These are phyloP conservation scores for Metaphire vulgaris DNA, from an alignment of 1,140 invertebrate genomes.

Conservation along the genomic window DNA sequence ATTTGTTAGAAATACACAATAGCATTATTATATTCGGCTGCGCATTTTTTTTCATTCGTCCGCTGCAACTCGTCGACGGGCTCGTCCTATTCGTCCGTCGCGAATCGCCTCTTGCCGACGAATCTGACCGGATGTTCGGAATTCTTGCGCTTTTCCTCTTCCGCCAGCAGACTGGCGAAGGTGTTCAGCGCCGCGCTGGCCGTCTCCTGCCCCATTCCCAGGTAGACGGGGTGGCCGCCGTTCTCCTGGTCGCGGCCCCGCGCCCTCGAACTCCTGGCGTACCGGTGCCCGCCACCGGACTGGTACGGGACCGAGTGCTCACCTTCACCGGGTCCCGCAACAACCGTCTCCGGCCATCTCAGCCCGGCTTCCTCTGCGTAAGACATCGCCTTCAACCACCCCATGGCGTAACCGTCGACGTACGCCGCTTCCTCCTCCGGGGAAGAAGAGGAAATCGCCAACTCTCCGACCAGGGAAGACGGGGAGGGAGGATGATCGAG, in stretches of 20 bases:
- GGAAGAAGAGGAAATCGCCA: too few relatives aligned
- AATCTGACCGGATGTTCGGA: background rate
- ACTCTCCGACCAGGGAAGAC: too few relatives aligned
- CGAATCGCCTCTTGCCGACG: background rate
- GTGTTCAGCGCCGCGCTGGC: background rate
- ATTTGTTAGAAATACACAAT: too few relatives aligned
- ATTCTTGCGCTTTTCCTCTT: slow-evolving; percentile 1
- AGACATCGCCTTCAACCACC: background rate
- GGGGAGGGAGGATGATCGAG: too few relatives aligned
- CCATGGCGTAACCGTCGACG: background rate
- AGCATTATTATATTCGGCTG: too few relatives aligned
- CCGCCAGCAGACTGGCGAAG: background rate
- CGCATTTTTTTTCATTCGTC: too few relatives aligned
- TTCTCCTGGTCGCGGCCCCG: background rate
- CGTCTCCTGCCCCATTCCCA: background rate
- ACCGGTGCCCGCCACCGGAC: too few relatives aligned
- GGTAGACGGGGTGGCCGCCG: background rate
- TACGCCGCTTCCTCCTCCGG: background rate
- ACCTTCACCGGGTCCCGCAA: background rate
- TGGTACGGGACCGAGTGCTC: background rate
- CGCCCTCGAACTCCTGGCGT: background rate
- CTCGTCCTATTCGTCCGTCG: background rate
- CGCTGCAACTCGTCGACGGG: background rate
- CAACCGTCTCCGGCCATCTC: background rate
- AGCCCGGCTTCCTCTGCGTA: background rate